A percentile compares a stretch with the other conserved stretches of the same genome.
These are phyloP conservation scores for Tenualosa ilisha DNA, from an alignment of 2,797 vertebrate genomes.

Conservation along the genomic window DNA sequence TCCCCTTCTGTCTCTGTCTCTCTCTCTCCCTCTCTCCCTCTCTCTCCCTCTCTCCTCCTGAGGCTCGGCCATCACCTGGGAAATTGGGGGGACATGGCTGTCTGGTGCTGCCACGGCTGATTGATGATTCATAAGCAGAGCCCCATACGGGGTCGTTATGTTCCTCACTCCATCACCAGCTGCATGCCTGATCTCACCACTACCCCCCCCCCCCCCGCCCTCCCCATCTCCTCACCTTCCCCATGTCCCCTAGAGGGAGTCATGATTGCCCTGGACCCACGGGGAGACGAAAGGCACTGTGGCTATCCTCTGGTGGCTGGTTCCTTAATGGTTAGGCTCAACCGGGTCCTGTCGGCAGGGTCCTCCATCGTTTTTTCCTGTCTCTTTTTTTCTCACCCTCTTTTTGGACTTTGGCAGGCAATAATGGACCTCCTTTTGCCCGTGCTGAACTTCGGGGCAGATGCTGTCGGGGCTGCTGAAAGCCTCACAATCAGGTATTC, in stretches of 20 bases:
- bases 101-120: slow-evolving; percentile 54
- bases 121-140: slow-evolving; percentile 61
- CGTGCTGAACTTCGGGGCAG: not conserved
- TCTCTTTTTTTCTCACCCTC: not conserved
- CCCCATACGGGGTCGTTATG: slow-evolving; percentile 47
- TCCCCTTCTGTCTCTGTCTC: not conserved
- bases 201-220: slow-evolving; percentile 32
- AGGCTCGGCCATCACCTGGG: slow-evolving; percentile 35
- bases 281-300: not conserved
- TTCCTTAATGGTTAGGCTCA: not conserved
- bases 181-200: not conserved
- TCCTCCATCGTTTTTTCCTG: not conserved
- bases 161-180: slow-evolving; percentile 45
- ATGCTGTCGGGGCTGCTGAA: not conserved
- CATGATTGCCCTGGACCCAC: slow-evolving; percentile 1
- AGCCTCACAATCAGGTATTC: slow-evolving; percentile 4
- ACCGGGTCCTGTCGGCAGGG: not conserved
- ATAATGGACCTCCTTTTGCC: not conserved
- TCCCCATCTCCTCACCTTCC: not conserved
- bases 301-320: not conserved
- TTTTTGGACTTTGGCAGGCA: not conserved
- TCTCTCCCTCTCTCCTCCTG: not conserved
- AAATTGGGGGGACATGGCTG: slow-evolving; percentile 27
- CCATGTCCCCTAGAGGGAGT: not conserved
- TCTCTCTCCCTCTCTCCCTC: not conserved